A percentile compares a stretch with the other conserved stretches of the same genome.
phyloP scores from a whole-genome alignment of 2,113 vertebrate species.

The Neogale vison region DNA sequence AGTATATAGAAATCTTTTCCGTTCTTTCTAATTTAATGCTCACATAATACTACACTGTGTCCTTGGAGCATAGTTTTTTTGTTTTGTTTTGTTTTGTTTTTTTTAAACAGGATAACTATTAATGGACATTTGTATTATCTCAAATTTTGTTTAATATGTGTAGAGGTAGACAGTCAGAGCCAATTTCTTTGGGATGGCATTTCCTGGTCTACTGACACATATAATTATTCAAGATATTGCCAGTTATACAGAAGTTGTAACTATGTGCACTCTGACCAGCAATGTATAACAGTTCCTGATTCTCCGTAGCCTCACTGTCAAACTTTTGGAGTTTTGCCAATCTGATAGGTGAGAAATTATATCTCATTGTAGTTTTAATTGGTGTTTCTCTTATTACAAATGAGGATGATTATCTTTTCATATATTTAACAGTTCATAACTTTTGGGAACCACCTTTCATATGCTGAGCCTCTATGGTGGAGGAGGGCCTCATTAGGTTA shows the following conservation, averaged over 20 bases:
- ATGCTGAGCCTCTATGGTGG: neutral
- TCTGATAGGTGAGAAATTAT: neutral
- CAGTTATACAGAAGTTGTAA: neutral
- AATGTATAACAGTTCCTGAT: neutral
- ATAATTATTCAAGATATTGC: neutral
- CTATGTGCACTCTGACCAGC: neutral
- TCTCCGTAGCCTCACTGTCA: neutral
- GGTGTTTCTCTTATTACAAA: slow-evolving; percentile 25
- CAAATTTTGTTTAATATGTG: neutral
- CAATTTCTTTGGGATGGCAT: neutral
- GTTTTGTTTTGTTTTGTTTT: too few relatives aligned
- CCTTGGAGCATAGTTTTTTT: neutral
- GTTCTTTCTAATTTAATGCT: neutral
- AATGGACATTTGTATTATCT: neutral
- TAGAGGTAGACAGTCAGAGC: neutral
- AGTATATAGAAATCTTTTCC: neutral
- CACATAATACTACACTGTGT: neutral
- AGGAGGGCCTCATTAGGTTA: neutral
- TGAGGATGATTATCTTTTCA: neutral
- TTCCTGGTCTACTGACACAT: neutral
- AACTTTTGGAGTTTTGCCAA: slow-evolving; percentile 7
- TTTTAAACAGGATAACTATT: neutral
- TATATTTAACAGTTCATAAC: neutral
- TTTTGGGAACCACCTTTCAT: neutral
- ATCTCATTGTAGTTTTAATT: slow-evolving; percentile 1